Percentiles rank a stretch among this genome's conserved stretches.
phyloP scores from a whole-genome alignment of 2,113 vertebrate species.

The Ascaphus truei region DNA sequence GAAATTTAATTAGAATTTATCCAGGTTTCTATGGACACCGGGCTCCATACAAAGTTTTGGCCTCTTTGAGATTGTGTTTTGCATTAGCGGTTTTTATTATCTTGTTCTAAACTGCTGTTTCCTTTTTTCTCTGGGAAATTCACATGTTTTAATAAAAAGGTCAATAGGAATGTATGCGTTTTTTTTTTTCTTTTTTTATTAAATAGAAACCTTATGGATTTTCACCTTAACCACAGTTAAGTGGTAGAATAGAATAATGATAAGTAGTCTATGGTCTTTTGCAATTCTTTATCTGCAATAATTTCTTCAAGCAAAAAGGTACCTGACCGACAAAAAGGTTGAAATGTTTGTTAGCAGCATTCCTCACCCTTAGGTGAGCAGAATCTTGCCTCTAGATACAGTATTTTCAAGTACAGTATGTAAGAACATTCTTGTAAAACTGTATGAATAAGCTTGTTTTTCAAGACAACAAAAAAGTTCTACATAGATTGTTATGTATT shows the following conservation, averaged over 20 bases:
- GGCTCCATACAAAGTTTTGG: background rate
- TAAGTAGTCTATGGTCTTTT: too few relatives aligned
- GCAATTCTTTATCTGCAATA: too few relatives aligned
- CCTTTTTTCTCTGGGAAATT: constrained; percentile 39
- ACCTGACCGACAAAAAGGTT: too few relatives aligned
- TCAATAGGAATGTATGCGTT: constrained; percentile 30
- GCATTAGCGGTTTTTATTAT: constrained; percentile 20
- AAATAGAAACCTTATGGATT: constrained; percentile 42
- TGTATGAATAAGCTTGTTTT: too few relatives aligned
- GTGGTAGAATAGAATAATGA: constrained; percentile 29
- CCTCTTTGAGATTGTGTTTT: constrained; percentile 17
- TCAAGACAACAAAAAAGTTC: too few relatives aligned
- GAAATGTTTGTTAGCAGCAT: too few relatives aligned
- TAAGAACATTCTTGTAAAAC: too few relatives aligned
- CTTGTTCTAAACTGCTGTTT: constrained; percentile 30
- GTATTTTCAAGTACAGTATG: too few relatives aligned
- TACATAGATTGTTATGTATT: too few relatives aligned
- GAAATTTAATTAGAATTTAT: constrained; percentile 29
- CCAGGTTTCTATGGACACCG: background rate
- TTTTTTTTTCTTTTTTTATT: constrained; percentile 35
- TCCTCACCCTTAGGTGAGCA: too few relatives aligned
- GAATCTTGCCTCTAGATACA: too few relatives aligned
- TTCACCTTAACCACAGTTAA: constrained; percentile 1
- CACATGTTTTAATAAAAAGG: constrained; percentile 31
- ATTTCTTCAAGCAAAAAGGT: too few relatives aligned